Conservation (phyloP, 1,140 invertebrate species). For the Drosophila nigrodunni region DNA sequence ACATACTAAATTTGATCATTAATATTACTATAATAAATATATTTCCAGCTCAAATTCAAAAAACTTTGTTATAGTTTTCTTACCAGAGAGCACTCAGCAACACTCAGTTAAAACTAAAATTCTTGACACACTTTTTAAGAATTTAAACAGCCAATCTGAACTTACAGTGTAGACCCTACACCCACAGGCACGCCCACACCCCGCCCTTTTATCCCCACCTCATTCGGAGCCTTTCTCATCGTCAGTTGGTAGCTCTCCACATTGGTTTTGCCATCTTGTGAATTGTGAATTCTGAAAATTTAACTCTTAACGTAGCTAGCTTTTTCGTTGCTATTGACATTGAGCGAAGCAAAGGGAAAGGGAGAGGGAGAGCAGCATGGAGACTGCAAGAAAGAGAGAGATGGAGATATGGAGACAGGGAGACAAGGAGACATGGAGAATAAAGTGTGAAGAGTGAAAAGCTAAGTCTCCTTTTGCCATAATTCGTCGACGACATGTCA, state of each 20-base stretch:
- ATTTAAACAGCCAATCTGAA: too few relatives aligned
- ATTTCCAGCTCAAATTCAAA: too few relatives aligned
- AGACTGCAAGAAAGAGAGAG: background rate
- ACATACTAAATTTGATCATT: too few relatives aligned
- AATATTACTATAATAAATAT: too few relatives aligned
- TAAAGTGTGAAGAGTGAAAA: background rate
- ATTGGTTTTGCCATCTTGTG: conserved; percentile 72
- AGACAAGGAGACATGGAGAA: background rate
- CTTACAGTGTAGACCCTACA: background rate
- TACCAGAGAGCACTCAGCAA: too few relatives aligned
- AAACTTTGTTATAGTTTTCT: too few relatives aligned
- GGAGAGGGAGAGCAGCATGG: background rate
- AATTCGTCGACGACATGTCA: conserved; percentile 80
- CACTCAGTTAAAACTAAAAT: too few relatives aligned
- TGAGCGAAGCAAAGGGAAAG: background rate
- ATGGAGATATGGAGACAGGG: background rate
- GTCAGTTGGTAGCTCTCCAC: conserved; percentile 18
- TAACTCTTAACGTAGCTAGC: conserved; percentile 70
- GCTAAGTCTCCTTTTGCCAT: conserved; percentile 51
- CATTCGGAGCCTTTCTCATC: background rate
- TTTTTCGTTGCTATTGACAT: conserved; percentile 56
- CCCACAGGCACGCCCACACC: background rate
- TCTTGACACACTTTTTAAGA: too few relatives aligned
- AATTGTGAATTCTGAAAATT: conserved; percentile 83
- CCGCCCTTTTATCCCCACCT: background rate